Conservation (phyloP, 2,113 vertebrate genomes). For the Gobiocypris rarus region DNA sequence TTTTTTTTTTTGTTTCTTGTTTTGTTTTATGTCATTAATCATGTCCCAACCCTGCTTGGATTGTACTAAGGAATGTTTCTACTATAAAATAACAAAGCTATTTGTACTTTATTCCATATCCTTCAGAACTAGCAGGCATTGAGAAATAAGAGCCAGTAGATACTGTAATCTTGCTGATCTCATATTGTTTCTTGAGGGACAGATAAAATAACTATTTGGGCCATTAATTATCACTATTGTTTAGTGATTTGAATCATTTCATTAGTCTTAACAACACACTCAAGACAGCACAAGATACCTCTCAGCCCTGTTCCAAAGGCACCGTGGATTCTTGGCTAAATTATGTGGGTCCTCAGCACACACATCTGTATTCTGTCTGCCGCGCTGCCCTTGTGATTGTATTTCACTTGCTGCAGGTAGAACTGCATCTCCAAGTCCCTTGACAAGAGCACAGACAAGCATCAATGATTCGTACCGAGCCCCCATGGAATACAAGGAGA, state of each 20-base stretch:
- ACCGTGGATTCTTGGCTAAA: neutral
- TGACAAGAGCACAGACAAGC: conserved; percentile 60
- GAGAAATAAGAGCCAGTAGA: conserved; percentile 3
- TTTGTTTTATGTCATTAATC: too few relatives aligned
- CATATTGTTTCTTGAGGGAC: conserved; percentile 30
- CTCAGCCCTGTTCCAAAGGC: conserved; percentile 24
- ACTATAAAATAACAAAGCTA: neutral
- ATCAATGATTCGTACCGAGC: conserved; percentile 55
- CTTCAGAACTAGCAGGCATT: too few relatives aligned
- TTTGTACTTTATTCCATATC: neutral
- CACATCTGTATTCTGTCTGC: conserved; percentile 54
- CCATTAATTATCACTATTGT: conserved; percentile 20
- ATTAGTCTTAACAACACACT: conserved; percentile 19
- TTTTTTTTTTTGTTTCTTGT: too few relatives aligned
- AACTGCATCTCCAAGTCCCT: conserved; percentile 52
- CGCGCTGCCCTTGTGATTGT: conserved; percentile 41
- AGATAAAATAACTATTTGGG: conserved; percentile 24
- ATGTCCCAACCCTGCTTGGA: neutral
- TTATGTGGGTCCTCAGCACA: conserved; percentile 33
- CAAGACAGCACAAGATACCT: conserved; percentile 12
- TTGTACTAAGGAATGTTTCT: neutral
- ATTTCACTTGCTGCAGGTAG: conserved; percentile 53
- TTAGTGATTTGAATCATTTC: conserved; percentile 22
- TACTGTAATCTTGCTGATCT: neutral
- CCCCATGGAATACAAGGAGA: conserved; percentile 50